A percentile compares a stretch with the other conserved stretches of the same genome.
Evolutionary conservation across 2,888 invertebrate species (phyloP).

Genomic region (Hirtodrosophila histrioides): DNA sequence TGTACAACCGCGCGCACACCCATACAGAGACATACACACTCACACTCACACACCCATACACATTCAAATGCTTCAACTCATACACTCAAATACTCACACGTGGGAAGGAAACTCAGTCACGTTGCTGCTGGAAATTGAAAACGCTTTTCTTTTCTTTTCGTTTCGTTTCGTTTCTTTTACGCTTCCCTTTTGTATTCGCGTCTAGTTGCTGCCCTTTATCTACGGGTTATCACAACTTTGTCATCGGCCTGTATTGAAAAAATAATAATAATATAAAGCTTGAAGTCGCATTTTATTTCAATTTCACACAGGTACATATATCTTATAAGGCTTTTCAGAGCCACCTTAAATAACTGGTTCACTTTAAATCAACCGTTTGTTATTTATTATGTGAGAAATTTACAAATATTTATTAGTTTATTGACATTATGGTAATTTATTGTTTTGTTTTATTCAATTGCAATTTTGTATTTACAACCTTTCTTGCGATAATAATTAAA

Average conservation of each 20-base stretch:
- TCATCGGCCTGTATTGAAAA: constrained; percentile 18
- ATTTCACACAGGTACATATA: too few species aligned
- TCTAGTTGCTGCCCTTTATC: constrained; percentile 17
- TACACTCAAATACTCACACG: constrained; percentile 27
- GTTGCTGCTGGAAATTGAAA: constrained; percentile 50
- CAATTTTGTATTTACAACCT: too few species aligned
- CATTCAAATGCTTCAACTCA: constrained; percentile 14
- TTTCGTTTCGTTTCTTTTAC: background rate
- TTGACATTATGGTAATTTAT: too few species aligned
- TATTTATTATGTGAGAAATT: too few species aligned
- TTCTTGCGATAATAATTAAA: too few species aligned
- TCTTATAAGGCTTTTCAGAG: too few species aligned
- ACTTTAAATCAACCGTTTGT: too few species aligned
- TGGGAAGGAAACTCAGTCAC: constrained; percentile 47
- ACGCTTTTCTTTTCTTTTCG: constrained; percentile 26
- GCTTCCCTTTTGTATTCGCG: constrained; percentile 13
- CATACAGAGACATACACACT: background rate
- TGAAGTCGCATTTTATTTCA: constrained; percentile 1
- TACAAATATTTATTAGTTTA: too few species aligned
- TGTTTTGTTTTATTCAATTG: too few species aligned
- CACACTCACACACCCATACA: constrained; percentile 9
- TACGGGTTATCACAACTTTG: constrained; percentile 39
- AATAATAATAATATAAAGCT: background rate
- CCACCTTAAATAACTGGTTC: too few species aligned
- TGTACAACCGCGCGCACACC: constrained; percentile 12